Evolutionary conservation across 1,140 invertebrate genomes (phyloP).

Genomic region (Diorhabda carinulata): DNA sequence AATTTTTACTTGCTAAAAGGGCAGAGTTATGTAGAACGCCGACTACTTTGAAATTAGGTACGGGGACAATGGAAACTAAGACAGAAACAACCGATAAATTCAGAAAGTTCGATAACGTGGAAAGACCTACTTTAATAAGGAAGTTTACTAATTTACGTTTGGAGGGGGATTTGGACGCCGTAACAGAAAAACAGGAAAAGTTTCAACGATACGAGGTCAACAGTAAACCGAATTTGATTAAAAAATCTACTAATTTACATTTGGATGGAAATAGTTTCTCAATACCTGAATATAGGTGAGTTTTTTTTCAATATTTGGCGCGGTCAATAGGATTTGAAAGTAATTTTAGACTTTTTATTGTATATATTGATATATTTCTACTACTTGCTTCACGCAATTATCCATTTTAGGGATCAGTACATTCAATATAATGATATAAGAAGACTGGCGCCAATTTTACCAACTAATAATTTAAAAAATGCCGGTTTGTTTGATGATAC

Average conservation of each 20-base stretch:
- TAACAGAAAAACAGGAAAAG: constrained; percentile 54
- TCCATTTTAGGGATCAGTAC: constrained; percentile 28
- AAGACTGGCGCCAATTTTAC: constrained; percentile 28
- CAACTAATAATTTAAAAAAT: constrained; percentile 19
- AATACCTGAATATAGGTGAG: constrained; percentile 41
- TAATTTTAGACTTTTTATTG: no score
- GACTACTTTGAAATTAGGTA: constrained; percentile 50
- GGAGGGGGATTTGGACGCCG: constrained; percentile 51
- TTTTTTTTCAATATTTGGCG: not conserved
- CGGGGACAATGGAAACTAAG: constrained; percentile 49
- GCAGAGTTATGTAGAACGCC: constrained; percentile 47
- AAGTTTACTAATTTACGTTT: constrained; percentile 52
- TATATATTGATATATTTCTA: no score
- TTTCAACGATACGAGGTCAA: constrained; percentile 48
- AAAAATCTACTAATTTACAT: constrained; percentile 51
- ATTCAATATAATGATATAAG: constrained; percentile 36
- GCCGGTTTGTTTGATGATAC: constrained; percentile 11
- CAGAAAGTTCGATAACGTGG: constrained; percentile 46
- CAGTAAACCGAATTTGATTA: constrained; percentile 38
- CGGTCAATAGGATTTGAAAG: no score
- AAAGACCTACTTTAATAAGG: constrained; percentile 42
- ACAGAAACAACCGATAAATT: constrained; percentile 55
- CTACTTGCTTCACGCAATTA: no score
- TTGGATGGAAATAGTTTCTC: constrained; percentile 48
- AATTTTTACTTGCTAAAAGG: constrained; percentile 49